Conservation (phyloP, 1,140 invertebrate species). For the Pseudomyrmex cubaensis region DNA sequence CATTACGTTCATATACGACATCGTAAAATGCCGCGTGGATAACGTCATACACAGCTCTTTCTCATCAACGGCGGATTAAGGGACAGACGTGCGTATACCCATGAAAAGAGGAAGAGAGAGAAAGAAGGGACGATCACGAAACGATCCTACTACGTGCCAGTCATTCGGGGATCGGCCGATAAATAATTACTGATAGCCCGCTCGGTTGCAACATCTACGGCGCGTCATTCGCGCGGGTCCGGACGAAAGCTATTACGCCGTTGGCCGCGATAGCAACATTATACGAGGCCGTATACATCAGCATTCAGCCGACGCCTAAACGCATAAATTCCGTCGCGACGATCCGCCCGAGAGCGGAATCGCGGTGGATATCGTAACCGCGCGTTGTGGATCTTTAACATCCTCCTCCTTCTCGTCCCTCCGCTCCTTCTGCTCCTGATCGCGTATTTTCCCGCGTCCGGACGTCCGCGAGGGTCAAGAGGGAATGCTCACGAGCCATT, state of each 20-base stretch:
- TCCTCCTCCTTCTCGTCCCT: conserved; percentile 23
- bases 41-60: not conserved
- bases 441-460: not conserved
- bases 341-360: conserved; percentile 56
- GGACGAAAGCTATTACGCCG: conserved; percentile 64
- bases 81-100: not conserved
- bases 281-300: conserved; percentile 69
- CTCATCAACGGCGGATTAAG: conserved; percentile 41
- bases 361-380: conserved; percentile 50
- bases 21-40: conserved; percentile 42
- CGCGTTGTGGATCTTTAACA: conserved; percentile 19
- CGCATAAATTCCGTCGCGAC: conserved; percentile 68
- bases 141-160: conserved; percentile 51
- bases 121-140: conserved; percentile 14
- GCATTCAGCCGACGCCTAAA: conserved; percentile 63
- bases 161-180: conserved; percentile 70
- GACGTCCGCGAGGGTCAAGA: conserved; percentile 61
- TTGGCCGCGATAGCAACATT: conserved; percentile 54
- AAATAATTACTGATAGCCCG: conserved; percentile 73
- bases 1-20: conserved; percentile 19
- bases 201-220: conserved; percentile 14
- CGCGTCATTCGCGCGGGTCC: conserved; percentile 39
- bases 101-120: too few relatives aligned
- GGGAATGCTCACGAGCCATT: conserved; percentile 61
- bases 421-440: conserved; percentile 11